Evolutionary conservation across 2,113 vertebrate genomes (phyloP), one percentile per base, ranked within the genome.

Genomic region (Tetraodon nigroviridis): DNA sequence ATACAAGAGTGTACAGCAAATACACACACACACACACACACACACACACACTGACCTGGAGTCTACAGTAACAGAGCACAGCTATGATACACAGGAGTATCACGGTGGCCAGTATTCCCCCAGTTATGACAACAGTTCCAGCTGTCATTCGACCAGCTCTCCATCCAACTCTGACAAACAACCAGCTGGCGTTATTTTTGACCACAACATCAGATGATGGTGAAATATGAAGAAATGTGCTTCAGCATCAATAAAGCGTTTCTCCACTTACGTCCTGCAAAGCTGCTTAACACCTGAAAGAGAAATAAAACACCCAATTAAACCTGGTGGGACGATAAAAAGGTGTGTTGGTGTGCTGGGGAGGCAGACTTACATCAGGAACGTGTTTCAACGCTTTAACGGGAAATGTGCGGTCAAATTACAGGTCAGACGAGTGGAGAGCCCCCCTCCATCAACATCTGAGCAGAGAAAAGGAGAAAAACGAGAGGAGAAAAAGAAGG

Each of bases 91-190:
- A 96, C 87, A 99, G 91, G 64, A 99, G 94, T 90, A 99, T 99
- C 88, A 96, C 94, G 6, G 97, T 94, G 6, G 97, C 97, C 88
- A 99, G 94, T 89, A 99, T 98, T 94, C 97, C 97, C 84, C 97
- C 97, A 27, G 96, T 98, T 92, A 99, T 98, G 86, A 99, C 97
- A 89, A 99, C 97, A 83, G 97, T 99, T 96, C 97, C 97, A 80
- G 97, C 97, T 94, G 95, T 98, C 97, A 99, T 99, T 92, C 97
- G 96, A 93, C 92, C 97, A 84, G 80, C 84, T 93, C 95, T 94
- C 97, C 95, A 98, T 99, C 91, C 93, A 99, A 93, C 93, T 93
- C 93, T 95, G 87, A 22, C 74, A 82, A 37, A 37, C 32, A 37
- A 8, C 10, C 7, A 37, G 8, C 32, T 12, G 32, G 12, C 32